Base-by-base conservation (phyloP, 2,797 vertebrate species). In the Sebastes melanostomus region DNA sequence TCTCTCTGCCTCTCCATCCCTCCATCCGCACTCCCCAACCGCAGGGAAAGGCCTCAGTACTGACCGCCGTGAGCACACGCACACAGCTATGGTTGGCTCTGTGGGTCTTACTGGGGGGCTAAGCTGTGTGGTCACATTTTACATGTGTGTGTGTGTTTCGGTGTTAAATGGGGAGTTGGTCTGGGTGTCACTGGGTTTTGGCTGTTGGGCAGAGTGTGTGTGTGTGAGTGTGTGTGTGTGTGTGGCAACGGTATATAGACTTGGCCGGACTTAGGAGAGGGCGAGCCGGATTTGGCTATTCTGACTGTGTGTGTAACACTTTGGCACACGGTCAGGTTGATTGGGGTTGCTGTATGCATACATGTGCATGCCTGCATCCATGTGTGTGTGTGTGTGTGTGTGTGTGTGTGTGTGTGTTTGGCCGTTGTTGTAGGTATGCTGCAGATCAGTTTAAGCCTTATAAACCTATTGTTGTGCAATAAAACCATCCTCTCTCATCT, bases 361-460 rank as follows among this genome's bases (percentile, higher is more conserved):
- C 73, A 76, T 88, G 78, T 79, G 69, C 66, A 65, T 83, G 78
- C 54, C 42, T 84, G 73, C 71, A 56, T 59, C 46, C 46, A 32
- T 61, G 60, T 59, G 42, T 88, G 29, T 9, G 22, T 72, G 34
- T 71, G 59, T 11, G 34, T 70, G 60, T 72, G 75, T 59, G 36
- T 82, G 59, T 81, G 36, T 78, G 70, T 81, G 38, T 83, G 36
- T 76, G 78, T 22, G 55, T 56, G 67, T 27, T 90, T 93, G 92
- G 89, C 92, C 55, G 61, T 86, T 72, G 84, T 84, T 86, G 85
- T 84, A 91, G 91, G 91, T 95, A 93, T 92, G 92, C 90, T 82
- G 85, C 91, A 91, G 93, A 95, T 94, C 91, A 89, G 90, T 91
- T 91, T 91, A 91, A 92, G 90, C 92, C 90, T 89, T 74, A 86